Conservation (phyloP, 2,888 invertebrate species). For the Cynaeus angustus region DNA sequence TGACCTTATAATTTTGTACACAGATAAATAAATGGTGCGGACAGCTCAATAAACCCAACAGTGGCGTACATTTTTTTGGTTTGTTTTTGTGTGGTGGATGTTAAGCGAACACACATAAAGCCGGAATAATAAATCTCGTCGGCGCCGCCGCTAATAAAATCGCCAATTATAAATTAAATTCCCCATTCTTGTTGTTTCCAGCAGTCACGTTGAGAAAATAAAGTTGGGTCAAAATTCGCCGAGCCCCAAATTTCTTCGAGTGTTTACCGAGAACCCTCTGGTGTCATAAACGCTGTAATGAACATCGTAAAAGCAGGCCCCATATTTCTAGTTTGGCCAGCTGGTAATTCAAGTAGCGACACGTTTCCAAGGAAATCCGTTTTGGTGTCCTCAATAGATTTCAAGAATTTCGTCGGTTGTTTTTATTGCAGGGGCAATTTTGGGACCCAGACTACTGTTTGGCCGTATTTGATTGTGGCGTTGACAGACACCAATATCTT, state of each 20-base stretch:
- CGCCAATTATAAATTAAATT: constrained; percentile 29
- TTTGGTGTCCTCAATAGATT: constrained; percentile 32
- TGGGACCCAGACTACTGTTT: constrained; percentile 30
- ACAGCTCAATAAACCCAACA: constrained; percentile 41
- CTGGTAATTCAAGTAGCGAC: constrained; percentile 51
- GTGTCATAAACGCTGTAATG: constrained; percentile 55
- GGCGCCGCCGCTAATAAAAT: constrained; percentile 36
- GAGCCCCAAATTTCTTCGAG: constrained; percentile 59
- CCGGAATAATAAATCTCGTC: constrained; percentile 30
- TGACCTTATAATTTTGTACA: constrained; percentile 23
- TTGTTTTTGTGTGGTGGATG: constrained; percentile 6
- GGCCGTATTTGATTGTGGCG: constrained; percentile 31
- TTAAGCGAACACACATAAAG: constrained; percentile 28
- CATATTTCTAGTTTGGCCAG: constrained; percentile 54
- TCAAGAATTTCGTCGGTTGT: constrained; percentile 33
- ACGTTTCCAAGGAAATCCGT: constrained; percentile 42
- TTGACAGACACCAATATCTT: constrained; percentile 35
- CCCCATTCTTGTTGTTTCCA: constrained; percentile 2
- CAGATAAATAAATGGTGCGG: constrained; percentile 36
- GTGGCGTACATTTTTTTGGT: constrained; percentile 23
- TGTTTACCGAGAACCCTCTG: constrained; percentile 63
- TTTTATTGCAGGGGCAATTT: constrained; percentile 37
- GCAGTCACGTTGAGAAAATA: constrained; percentile 6
- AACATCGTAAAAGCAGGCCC: constrained; percentile 49
- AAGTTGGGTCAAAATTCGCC: constrained; percentile 57